phyloP scores from a whole-genome alignment of 1,140 invertebrate genomes.

The Dermatophagoides farinae region DNA sequence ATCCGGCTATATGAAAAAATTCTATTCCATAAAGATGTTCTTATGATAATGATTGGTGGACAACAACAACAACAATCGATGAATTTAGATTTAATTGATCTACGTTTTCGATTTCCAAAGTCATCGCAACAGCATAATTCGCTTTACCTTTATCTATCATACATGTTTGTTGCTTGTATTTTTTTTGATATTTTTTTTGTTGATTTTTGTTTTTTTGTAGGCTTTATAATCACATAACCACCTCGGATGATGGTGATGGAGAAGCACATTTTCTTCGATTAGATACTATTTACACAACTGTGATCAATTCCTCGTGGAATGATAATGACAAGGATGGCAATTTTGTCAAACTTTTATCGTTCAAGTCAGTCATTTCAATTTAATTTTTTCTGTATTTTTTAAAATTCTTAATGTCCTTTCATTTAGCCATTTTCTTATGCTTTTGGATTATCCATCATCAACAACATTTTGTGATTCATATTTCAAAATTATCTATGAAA shows the following conservation, averaged over 20 bases:
- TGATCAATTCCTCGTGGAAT: not conserved
- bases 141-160: conserved; percentile 3
- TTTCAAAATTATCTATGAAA: conserved; percentile 1
- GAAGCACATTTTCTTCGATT: not conserved
- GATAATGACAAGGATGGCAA: not conserved
- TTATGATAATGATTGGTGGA: not conserved
- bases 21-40: not conserved
- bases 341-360: not conserved
- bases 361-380: not conserved
- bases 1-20: not conserved
- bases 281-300: not conserved
- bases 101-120: not conserved
- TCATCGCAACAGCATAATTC: no score
- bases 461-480: not conserved
- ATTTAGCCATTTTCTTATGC: not conserved
- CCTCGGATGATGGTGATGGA: not conserved
- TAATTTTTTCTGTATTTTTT: not conserved
- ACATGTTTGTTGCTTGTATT: not conserved
- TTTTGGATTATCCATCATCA: not conserved
- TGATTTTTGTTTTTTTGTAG: not conserved
- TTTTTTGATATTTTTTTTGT: not conserved
- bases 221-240: not conserved
- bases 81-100: not conserved
- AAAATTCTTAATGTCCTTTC: not conserved
- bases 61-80: conserved; percentile 2